Conservation (phyloP, 2,888 invertebrate species). For the Octonoba sinensis region DNA sequence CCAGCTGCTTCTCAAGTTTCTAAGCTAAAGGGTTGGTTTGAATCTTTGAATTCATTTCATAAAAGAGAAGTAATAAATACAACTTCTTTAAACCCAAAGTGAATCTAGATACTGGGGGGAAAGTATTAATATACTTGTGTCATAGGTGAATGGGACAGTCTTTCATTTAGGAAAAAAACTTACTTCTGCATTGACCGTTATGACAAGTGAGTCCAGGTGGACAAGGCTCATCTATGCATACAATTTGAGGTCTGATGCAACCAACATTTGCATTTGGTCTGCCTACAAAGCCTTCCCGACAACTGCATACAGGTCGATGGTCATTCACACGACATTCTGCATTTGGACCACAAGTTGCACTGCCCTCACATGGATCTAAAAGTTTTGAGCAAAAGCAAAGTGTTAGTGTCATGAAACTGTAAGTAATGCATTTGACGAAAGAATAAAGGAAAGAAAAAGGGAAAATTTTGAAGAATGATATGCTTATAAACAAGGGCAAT, state of each 20-base stretch:
- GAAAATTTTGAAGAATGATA: no score
- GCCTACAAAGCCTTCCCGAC: constrained; percentile 82
- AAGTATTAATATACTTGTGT: no score
- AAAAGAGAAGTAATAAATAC: no score
- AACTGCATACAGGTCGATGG: constrained; percentile 83
- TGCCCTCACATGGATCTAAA: constrained; percentile 82
- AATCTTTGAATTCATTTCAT: no score
- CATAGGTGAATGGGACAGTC: no score
- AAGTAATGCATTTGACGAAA: not conserved
- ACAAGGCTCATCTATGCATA: constrained; percentile 81
- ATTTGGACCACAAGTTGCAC: constrained; percentile 83
- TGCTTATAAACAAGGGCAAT: no score
- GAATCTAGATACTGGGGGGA: no score
- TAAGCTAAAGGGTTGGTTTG: no score
- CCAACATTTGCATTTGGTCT: constrained; percentile 80
- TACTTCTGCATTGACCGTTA: constrained; percentile 81
- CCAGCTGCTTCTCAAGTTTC: no score
- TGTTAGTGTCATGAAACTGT: no score
- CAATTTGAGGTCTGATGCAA: constrained; percentile 84
- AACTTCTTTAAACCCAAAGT: no score
- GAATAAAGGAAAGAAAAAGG: not conserved
- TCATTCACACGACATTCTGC: constrained; percentile 84
- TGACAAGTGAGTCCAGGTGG: constrained; percentile 81
- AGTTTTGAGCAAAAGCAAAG: constrained; percentile 55
- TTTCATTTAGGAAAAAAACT: not conserved